A percentile compares a stretch with the other conserved stretches of the same genome.
Conservation (phyloP, 2,888 invertebrate species). For the Alsophila aescularia region DNA sequence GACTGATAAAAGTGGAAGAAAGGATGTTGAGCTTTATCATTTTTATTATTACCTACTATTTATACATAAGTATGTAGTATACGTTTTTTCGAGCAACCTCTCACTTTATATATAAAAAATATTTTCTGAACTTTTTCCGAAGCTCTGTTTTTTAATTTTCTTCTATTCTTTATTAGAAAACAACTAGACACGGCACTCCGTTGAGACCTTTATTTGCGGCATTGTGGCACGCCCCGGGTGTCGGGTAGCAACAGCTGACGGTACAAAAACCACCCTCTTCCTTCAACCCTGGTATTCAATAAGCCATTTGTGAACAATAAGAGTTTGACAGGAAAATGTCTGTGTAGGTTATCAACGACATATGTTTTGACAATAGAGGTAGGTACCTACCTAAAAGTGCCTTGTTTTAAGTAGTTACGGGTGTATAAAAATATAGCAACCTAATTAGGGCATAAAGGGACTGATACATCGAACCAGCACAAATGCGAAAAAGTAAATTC, state of each 20-base stretch:
- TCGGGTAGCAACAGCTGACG: conserved; percentile 76
- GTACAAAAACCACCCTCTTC: conserved; percentile 67
- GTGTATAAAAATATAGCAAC: too few relatives aligned
- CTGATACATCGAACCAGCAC: too few relatives aligned
- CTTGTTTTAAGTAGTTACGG: not conserved
- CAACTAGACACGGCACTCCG: conserved; percentile 10
- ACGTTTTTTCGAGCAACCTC: too few relatives aligned
- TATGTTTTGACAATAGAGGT: conserved; percentile 1
- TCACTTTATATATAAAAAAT: too few relatives aligned
- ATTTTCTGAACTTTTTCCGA: too few relatives aligned
- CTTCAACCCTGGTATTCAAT: conserved; percentile 51
- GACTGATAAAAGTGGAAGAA: conserved; percentile 27
- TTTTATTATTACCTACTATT: not conserved
- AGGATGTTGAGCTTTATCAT: conserved; percentile 18
- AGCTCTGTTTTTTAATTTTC: conserved; percentile 29
- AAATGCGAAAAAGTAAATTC: too few relatives aligned
- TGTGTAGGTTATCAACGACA: conserved; percentile 24
- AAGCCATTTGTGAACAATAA: conserved; percentile 43
- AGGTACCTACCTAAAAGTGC: not conserved
- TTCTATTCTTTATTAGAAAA: conserved; percentile 24
- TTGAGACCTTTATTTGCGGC: conserved; percentile 54
- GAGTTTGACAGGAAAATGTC: conserved; percentile 23
- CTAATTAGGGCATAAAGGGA: too few relatives aligned
- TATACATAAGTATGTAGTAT: too few relatives aligned
- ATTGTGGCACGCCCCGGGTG: conserved; percentile 50